These are phyloP conservation scores for Gallinago jamesoni DNA, from an alignment of 2,113 vertebrate genomes.

Conservation along the genomic window DNA sequence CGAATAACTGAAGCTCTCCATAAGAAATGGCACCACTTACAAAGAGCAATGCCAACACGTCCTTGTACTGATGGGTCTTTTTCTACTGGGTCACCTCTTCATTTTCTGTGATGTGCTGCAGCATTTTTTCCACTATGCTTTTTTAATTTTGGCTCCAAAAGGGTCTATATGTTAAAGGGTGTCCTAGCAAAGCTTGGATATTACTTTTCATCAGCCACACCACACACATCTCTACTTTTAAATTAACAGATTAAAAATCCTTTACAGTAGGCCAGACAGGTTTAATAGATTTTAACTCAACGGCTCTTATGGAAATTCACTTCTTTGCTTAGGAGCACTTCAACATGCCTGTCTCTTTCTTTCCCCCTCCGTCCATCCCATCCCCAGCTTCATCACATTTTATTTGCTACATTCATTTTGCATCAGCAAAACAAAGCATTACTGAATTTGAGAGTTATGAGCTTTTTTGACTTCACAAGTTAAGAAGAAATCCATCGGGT, in stretches of 20 bases:
- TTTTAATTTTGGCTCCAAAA: background rate
- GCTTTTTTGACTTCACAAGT: background rate
- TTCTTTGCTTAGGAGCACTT: background rate
- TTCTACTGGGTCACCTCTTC: background rate
- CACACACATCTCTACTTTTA: background rate
- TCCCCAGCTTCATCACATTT: background rate
- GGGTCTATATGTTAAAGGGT: background rate
- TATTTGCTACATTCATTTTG: background rate
- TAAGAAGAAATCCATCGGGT: background rate
- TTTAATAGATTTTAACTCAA: background rate
- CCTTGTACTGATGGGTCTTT: background rate
- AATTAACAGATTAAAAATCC: background rate
- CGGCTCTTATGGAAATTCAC: background rate
- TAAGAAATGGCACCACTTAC: background rate
- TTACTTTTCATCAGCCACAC: background rate
- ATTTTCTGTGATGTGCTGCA: background rate
- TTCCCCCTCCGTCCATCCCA: no score
- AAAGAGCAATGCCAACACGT: background rate
- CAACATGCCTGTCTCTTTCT: background rate
- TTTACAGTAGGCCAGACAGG: background rate
- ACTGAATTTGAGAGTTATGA: background rate
- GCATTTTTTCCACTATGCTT: background rate
- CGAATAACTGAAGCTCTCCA: background rate
- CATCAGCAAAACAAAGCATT: background rate
- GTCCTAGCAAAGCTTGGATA: background rate